Conservation (phyloP, 2,113 vertebrate species). For the Labeo rohita region DNA sequence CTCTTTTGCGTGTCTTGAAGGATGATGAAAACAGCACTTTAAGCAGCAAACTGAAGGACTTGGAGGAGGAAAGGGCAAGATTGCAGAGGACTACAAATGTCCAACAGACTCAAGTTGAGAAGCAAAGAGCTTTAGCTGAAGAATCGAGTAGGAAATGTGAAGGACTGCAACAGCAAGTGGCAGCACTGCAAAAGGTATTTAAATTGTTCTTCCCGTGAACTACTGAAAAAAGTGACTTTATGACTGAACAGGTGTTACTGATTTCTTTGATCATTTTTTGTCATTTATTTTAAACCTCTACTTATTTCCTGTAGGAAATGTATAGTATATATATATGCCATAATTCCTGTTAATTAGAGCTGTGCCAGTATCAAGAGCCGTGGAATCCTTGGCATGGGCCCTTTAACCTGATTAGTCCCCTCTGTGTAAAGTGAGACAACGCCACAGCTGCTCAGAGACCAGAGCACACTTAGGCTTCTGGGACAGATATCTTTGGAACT, state of each 20-base stretch:
- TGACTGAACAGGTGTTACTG: not conserved
- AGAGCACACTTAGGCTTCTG: conserved; percentile 26
- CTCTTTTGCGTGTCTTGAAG: conserved; percentile 66
- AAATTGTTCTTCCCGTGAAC: not conserved
- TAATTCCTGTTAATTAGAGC: conserved; percentile 39
- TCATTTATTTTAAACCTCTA: not conserved
- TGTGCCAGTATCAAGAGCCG: conserved; percentile 20
- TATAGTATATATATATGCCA: not conserved
- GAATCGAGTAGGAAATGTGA: conserved; percentile 82
- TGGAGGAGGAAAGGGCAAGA: conserved; percentile 80
- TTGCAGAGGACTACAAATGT: conserved; percentile 79
- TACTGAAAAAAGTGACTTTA: no score
- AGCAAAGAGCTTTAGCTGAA: conserved; percentile 82
- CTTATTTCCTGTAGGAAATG: not conserved
- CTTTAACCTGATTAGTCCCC: conserved; percentile 53
- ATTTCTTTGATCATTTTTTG: not conserved
- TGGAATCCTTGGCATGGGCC: conserved; percentile 49
- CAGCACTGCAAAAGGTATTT: conserved; percentile 82
- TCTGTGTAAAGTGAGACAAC: conserved; percentile 55
- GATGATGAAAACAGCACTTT: conserved; percentile 85
- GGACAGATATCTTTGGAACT: conserved; percentile 58
- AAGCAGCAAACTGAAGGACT: conserved; percentile 78
- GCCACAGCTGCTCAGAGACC: conserved; percentile 52
- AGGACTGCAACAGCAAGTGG: conserved; percentile 81
- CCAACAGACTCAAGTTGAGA: conserved; percentile 86